phyloP scores from a whole-genome alignment of 64 coral and sea anemone genomes.

The Pachyseris speciosa region DNA sequence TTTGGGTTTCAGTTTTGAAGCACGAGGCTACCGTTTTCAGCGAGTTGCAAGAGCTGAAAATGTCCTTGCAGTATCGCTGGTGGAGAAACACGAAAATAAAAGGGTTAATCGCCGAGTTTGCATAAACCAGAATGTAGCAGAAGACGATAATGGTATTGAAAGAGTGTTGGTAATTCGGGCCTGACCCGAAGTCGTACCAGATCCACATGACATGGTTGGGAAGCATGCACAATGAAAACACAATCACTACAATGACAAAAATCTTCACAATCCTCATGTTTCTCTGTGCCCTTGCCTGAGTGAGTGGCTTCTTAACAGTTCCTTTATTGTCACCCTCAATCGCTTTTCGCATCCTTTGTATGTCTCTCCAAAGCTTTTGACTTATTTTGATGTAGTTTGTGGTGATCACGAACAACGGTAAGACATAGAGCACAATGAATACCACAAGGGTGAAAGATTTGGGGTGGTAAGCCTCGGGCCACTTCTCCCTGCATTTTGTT shows the following conservation, averaged over 20 bases:
- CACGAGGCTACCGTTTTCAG: neutral
- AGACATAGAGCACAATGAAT: conserved; percentile 74
- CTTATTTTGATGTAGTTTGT: conserved; percentile 89
- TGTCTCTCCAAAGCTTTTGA: conserved; percentile 92
- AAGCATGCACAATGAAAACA: conserved; percentile 84
- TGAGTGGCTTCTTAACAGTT: conserved; percentile 61
- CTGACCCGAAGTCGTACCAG: conserved; percentile 79
- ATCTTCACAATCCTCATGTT: conserved; percentile 95
- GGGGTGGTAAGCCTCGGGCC: conserved; percentile 26
- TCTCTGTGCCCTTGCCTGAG: conserved; percentile 68
- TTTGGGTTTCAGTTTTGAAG: neutral
- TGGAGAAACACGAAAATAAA: conserved; percentile 94
- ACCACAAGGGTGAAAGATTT: conserved; percentile 76
- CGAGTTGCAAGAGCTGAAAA: conserved; percentile 15
- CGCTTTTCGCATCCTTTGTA: conserved; percentile 73
- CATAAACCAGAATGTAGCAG: conserved; percentile 81
- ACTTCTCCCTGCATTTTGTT: conserved; percentile 39
- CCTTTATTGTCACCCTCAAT: conserved; percentile 57
- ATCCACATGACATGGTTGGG: conserved; percentile 94
- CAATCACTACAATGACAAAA: conserved; percentile 76
- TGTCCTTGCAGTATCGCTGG: conserved; percentile 76
- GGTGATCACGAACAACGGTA: conserved; percentile 83
- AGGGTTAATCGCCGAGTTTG: conserved; percentile 89
- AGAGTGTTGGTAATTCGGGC: conserved; percentile 8
- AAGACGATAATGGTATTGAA: conserved; percentile 73